Conservation (phyloP, 2,113 vertebrate species). For the Anhinga anhinga region DNA sequence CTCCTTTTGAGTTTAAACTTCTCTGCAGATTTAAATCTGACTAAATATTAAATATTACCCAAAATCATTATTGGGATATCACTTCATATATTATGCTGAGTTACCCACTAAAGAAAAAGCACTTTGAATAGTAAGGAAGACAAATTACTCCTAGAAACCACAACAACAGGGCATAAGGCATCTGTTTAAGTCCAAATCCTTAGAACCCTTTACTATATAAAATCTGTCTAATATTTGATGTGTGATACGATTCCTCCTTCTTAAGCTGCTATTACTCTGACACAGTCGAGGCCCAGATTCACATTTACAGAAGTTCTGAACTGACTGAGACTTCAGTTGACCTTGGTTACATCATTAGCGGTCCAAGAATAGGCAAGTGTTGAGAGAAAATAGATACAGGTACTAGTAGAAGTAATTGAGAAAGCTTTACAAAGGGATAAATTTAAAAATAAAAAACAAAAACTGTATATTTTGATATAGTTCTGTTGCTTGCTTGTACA, state of each 20-base stretch:
- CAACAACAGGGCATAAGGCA: conserved; percentile 62
- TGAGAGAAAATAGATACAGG: conserved; percentile 58
- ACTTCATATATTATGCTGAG: conserved; percentile 73
- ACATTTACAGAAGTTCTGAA: conserved; percentile 48
- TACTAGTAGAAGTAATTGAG: conserved; percentile 66
- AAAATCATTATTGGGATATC: conserved; percentile 71
- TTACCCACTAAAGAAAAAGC: conserved; percentile 77
- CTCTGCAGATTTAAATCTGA: conserved; percentile 67
- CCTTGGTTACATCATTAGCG: conserved; percentile 8
- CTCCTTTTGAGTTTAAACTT: conserved; percentile 72
- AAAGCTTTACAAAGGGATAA: conserved; percentile 69
- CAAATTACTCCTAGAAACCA: conserved; percentile 61
- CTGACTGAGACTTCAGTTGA: conserved; percentile 61
- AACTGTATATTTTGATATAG: conserved; percentile 76
- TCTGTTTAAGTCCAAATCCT: conserved; percentile 68
- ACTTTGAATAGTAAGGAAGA: conserved; percentile 76
- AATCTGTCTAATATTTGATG: conserved; percentile 67
- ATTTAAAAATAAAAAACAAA: conserved; percentile 41
- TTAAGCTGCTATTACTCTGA: conserved; percentile 81
- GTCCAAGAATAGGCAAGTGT: conserved; percentile 64
- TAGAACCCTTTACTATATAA: conserved; percentile 72
- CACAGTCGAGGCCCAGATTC: conserved; percentile 69
- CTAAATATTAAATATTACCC: conserved; percentile 56
- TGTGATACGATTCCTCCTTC: conserved; percentile 71
- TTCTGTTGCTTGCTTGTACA: conserved; percentile 76